Conservation (phyloP, 2,797 vertebrate species). For the Pterois miles region DNA sequence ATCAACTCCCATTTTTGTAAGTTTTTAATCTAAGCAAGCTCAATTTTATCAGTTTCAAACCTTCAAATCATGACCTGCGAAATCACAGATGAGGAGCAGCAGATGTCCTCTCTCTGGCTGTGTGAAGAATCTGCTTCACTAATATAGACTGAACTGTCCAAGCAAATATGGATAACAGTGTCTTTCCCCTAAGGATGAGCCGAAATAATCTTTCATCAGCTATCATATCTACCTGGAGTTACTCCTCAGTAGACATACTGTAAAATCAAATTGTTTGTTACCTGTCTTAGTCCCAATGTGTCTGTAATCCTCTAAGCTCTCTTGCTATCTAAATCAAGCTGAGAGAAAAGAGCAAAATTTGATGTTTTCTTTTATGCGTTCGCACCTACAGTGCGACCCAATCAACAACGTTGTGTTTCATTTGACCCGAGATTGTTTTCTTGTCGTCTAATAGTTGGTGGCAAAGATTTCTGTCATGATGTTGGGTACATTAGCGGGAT, state of each 20-base stretch:
- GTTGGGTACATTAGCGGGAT: slow-evolving; percentile 52
- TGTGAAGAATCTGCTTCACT: neutral
- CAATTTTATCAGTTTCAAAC: neutral
- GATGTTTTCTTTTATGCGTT: slow-evolving; percentile 20
- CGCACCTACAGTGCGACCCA: slow-evolving; percentile 12
- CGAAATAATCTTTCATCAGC: slow-evolving; percentile 25
- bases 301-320: slow-evolving; percentile 35
- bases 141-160: slow-evolving; percentile 15
- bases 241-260: slow-evolving; percentile 7
- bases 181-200: slow-evolving; percentile 1
- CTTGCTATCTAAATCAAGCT: slow-evolving; percentile 52
- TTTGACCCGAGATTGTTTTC: slow-evolving; percentile 55
- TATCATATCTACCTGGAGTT: slow-evolving; percentile 26
- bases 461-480: slow-evolving; percentile 46
- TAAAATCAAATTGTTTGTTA: slow-evolving; percentile 53
- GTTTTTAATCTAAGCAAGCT: neutral
- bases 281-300: slow-evolving; percentile 15
- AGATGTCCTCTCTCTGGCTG: neutral
- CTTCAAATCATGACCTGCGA: neutral
- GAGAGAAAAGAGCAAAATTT: slow-evolving; percentile 39
- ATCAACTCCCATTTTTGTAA: neutral
- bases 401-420: slow-evolving; percentile 42
- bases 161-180: neutral
- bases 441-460: slow-evolving; percentile 46
- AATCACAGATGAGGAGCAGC: slow-evolving; percentile 1